Conservation (phyloP, 2,797 vertebrate species). For the Anguilla pacifica region DNA sequence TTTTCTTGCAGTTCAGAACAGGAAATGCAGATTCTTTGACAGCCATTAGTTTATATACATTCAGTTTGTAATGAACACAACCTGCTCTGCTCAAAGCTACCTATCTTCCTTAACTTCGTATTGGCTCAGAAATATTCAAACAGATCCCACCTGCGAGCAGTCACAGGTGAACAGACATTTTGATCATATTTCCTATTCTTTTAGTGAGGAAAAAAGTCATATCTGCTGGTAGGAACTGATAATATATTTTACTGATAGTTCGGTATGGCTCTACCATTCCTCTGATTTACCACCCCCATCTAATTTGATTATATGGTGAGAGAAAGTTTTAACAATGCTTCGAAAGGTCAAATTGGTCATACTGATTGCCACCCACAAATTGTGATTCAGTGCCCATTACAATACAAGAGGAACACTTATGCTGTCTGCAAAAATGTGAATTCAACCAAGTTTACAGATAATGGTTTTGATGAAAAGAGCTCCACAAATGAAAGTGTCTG, state of each 20-base stretch:
- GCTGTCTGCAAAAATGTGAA: neutral
- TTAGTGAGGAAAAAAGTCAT: neutral
- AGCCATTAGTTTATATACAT: too few species aligned
- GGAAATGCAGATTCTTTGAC: too few species aligned
- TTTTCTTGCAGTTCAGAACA: too few species aligned
- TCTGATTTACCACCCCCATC: constrained; percentile 25
- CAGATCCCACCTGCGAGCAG: too few species aligned
- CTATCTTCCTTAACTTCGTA: neutral
- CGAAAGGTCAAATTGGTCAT: constrained; percentile 33
- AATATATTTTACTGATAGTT: constrained; percentile 2
- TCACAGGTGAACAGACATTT: too few species aligned
- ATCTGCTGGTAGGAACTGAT: neutral
- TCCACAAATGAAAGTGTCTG: neutral
- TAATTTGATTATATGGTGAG: constrained; percentile 27
- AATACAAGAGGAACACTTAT: constrained; percentile 20
- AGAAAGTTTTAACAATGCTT: constrained; percentile 23
- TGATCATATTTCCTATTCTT: neutral
- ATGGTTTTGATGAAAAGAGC: constrained; percentile 1
- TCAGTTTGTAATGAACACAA: too few species aligned
- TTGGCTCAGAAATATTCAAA: neutral
- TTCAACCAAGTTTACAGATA: constrained; percentile 15
- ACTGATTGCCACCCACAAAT: constrained; percentile 26
- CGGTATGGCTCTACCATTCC: neutral
- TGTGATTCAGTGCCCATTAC: constrained; percentile 22
- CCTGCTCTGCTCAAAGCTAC: too few species aligned